Evolutionary conservation across 2,888 invertebrate genomes (phyloP), one percentile per base, ranked within the genome.

Genomic region (Dryadula phaetusa): DNA sequence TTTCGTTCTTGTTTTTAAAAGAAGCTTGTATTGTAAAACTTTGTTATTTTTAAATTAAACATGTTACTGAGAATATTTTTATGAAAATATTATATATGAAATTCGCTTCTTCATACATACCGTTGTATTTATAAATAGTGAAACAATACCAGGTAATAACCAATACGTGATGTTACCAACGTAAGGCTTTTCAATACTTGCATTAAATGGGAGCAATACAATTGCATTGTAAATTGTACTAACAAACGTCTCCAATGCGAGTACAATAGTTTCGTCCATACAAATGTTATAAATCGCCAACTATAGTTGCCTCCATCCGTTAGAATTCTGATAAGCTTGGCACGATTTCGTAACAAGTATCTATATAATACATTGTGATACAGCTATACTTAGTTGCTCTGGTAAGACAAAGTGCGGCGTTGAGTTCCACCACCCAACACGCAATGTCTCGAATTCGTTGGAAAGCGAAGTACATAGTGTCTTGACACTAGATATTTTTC

Each of bases 301-400:
- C 2, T 44, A 20, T 22, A 22, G 46, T 22, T 22, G 18, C 8
- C 18, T 34, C 16, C 47, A 34, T 52, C 28, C 25, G n/a, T 40
- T 40, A 18, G 18, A n/a, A 40, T 32, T 3, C 25, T 28, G 12
- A 52, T 40, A 40, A 53, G 32, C 40, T 22, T 20, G 18, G 62
- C 52, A 53, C 28, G 62, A 40, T 52, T 37, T 37, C 42, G 18
- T 52, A 18, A 52, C 4, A 18, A 40, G 25, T 16, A 18, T 61
- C 18, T 32, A 25, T 4, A 32, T 60, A 16, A 0, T 14, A 32
- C 20, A 28, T 12, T 12, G n/a, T n/a, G n/a, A n/a, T n/a, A n/a
- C n/a, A n/a, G n/a, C n/a, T n/a, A n/a, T n/a, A n/a, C n/a, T n/a
- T n/a, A n/a, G n/a, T n/a, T n/a, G n/a, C n/a, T n/a, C n/a, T n/a